Evolutionary conservation across 2,113 vertebrate species (phyloP).

Genomic region (Haemorhous mexicanus): DNA sequence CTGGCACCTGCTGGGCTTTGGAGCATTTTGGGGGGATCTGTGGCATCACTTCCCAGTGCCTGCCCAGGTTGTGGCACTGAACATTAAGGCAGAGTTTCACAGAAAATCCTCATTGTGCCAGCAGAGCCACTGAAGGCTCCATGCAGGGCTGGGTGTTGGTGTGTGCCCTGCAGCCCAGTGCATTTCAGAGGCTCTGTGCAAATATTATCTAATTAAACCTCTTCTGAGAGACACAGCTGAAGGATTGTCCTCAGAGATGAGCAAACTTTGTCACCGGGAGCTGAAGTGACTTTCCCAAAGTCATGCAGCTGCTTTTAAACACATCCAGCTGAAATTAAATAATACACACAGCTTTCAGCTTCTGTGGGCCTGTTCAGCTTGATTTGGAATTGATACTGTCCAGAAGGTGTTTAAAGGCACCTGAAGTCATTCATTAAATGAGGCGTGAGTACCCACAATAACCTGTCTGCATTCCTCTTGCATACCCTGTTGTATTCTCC

Average conservation of each 20-base stretch:
- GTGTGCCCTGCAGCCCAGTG: background rate
- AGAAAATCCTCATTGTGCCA: background rate
- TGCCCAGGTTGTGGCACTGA: background rate
- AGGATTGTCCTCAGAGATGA: background rate
- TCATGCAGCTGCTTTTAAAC: background rate
- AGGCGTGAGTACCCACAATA: background rate
- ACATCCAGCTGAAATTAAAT: background rate
- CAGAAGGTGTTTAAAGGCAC: background rate
- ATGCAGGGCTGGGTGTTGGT: background rate
- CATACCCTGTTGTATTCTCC: background rate
- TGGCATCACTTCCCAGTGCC: background rate
- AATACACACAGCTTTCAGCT: background rate
- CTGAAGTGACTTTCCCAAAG: background rate
- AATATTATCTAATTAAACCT: constrained; percentile 23
- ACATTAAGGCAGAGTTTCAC: background rate
- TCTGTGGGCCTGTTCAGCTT: background rate
- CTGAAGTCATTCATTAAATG: background rate
- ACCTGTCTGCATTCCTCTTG: background rate
- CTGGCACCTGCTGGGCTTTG: background rate
- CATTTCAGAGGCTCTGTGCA: background rate
- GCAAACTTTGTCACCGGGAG: background rate
- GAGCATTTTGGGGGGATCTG: background rate
- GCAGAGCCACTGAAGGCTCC: background rate
- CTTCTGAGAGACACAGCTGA: background rate
- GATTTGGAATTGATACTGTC: background rate